A percentile compares a stretch with the other conserved stretches of the same genome.
Evolutionary conservation across 2,113 vertebrate genomes (phyloP).

Genomic region (Diadophis punctatus): DNA sequence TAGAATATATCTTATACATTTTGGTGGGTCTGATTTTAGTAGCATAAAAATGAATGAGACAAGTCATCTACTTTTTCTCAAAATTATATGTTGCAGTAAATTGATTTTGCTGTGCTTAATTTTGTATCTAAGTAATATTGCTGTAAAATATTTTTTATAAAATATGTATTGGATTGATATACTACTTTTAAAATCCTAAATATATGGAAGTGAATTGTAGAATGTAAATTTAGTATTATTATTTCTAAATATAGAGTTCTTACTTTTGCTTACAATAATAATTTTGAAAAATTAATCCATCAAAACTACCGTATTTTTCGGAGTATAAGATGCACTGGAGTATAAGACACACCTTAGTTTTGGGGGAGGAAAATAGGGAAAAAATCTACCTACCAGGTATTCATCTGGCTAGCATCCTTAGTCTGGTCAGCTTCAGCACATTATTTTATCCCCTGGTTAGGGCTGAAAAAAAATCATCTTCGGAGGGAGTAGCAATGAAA

Average conservation of each 20-base stretch:
- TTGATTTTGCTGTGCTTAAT: conserved; percentile 57
- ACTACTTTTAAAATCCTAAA: conserved; percentile 47
- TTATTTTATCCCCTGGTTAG: no score
- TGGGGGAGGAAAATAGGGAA: no score
- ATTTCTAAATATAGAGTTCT: neutral
- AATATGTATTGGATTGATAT: conserved; percentile 47
- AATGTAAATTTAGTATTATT: conserved; percentile 40
- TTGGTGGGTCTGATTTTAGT: conserved; percentile 31
- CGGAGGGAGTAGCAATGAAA: no score
- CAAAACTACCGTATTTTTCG: no score
- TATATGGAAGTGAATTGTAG: conserved; percentile 52
- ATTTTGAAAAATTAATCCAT: conserved; percentile 36
- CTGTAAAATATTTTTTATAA: conserved; percentile 53
- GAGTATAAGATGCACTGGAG: no score
- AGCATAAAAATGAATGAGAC: conserved; percentile 37
- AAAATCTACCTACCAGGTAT: no score
- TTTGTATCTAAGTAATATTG: conserved; percentile 55
- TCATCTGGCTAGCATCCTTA: no score
- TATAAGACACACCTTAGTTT: no score
- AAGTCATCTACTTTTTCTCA: conserved; percentile 52
- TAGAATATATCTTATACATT: conserved; percentile 32
- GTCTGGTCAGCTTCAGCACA: no score
- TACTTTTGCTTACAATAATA: neutral
- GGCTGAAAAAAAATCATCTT: no score
- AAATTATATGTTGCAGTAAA: conserved; percentile 57